Conservation (phyloP, 2,113 vertebrate species). For the Rhodinocichla rosea region DNA sequence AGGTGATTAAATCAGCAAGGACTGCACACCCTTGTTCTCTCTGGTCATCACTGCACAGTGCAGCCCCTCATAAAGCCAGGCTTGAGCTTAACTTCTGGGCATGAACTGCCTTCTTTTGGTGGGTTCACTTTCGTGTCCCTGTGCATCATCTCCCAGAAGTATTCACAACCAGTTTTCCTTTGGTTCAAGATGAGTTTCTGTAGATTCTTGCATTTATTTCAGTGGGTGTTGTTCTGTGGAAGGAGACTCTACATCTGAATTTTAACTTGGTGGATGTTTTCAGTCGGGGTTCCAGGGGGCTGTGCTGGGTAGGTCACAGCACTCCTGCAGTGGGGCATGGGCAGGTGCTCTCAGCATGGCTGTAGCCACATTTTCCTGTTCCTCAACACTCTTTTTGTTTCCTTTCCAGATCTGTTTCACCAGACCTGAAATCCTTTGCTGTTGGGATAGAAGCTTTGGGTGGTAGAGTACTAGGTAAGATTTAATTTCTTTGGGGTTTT, state of each 20-base stretch:
- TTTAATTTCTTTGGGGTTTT: neutral
- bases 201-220: neutral
- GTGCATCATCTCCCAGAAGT: neutral
- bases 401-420: slow-evolving; percentile 76
- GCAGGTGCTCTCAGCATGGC: neutral
- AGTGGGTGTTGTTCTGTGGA: neutral
- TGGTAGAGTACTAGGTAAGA: slow-evolving; percentile 80
- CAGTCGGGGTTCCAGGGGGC: neutral
- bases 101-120: neutral
- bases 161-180: neutral
- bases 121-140: neutral
- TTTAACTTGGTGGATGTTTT: neutral
- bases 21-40: neutral
- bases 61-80: neutral
- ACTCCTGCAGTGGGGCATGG: rapidly evolving
- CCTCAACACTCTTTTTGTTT: neutral
- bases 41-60: neutral
- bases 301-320: neutral
- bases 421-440: slow-evolving; percentile 86
- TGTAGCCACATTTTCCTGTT: neutral
- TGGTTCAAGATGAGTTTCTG: neutral
- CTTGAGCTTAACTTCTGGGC: neutral
- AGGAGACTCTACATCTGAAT: neutral
- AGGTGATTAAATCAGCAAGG: neutral
- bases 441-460: slow-evolving; percentile 81